These are phyloP conservation scores for Thereuonema tuberculata DNA, from an alignment of 1,140 invertebrate genomes.

Conservation along the genomic window DNA sequence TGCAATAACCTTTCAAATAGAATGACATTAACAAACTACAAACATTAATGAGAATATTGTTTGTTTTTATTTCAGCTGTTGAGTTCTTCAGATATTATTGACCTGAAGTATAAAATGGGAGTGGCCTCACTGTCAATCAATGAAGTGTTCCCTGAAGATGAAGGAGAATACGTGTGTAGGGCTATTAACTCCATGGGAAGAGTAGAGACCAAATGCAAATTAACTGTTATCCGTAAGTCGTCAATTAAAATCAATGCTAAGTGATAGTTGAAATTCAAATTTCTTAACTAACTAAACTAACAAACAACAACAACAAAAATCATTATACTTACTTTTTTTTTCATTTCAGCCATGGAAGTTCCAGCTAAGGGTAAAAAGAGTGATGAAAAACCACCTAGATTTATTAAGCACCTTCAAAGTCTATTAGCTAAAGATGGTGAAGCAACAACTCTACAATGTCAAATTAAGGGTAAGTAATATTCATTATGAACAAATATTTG, in stretches of 20 bases:
- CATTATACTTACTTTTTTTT: conserved; percentile 17
- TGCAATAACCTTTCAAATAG: no score
- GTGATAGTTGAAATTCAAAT: background rate
- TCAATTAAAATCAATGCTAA: background rate
- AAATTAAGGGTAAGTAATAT: conserved; percentile 49
- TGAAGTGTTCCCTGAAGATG: conserved; percentile 88
- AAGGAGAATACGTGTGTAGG: conserved; percentile 71
- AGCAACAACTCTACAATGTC: conserved; percentile 63
- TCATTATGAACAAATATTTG: background rate
- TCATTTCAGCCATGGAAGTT: conserved; percentile 43
- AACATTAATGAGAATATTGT: conserved; percentile 12
- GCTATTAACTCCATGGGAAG: conserved; percentile 80
- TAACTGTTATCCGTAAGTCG: conserved; percentile 65
- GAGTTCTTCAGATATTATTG: conserved; percentile 66
- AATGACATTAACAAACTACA: background rate
- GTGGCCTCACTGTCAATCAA: conserved; percentile 70
- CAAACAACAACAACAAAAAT: background rate
- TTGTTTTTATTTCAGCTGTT: conserved; percentile 34
- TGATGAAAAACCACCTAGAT: conserved; percentile 58
- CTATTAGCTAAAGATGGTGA: conserved; percentile 73
- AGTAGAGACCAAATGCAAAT: conserved; percentile 62
- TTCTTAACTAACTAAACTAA: background rate
- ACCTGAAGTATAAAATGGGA: conserved; percentile 79
- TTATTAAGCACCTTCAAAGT: conserved; percentile 67
- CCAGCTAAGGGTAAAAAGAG: conserved; percentile 34